Evolutionary conservation across 2,888 invertebrate species (phyloP).

Genomic region (Aspidiotus destructor): DNA sequence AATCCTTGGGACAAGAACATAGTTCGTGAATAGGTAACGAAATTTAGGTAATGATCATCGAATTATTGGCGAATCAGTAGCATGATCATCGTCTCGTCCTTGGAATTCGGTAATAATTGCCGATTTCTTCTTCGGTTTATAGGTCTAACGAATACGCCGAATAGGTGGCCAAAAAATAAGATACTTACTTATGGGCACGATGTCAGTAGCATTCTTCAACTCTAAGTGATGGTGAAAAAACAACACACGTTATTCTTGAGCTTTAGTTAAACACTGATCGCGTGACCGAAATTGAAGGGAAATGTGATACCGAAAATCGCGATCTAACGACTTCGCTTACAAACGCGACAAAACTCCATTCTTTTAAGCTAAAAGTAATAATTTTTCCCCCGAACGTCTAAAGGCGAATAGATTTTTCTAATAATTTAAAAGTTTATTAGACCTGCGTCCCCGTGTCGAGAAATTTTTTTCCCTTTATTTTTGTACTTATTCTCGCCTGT

Average conservation of each 20-base stretch:
- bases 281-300: background rate
- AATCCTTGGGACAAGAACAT: too few species aligned
- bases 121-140: too few species aligned
- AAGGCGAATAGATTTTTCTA: slow-evolving; percentile 27
- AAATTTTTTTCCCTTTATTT: slow-evolving; percentile 18
- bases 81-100: too few species aligned
- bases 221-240: background rate
- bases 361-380: slow-evolving; percentile 14
- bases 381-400: slow-evolving; percentile 19
- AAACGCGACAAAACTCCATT: slow-evolving; percentile 6
- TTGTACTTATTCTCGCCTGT: slow-evolving; percentile 17
- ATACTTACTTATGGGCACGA: too few species aligned
- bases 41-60: too few species aligned
- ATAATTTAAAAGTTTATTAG: slow-evolving; percentile 28
- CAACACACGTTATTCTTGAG: background rate
- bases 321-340: slow-evolving; percentile 9
- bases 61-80: too few species aligned
- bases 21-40: too few species aligned
- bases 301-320: background rate
- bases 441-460: slow-evolving; percentile 23
- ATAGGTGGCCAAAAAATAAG: too few species aligned
- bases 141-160: too few species aligned
- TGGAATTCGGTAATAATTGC: too few species aligned
- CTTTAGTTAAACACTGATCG: background rate
- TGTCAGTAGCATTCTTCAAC: too few species aligned